phyloP scores from a whole-genome alignment of 2,797 vertebrate species.

The Melopsittacus undulatus region DNA sequence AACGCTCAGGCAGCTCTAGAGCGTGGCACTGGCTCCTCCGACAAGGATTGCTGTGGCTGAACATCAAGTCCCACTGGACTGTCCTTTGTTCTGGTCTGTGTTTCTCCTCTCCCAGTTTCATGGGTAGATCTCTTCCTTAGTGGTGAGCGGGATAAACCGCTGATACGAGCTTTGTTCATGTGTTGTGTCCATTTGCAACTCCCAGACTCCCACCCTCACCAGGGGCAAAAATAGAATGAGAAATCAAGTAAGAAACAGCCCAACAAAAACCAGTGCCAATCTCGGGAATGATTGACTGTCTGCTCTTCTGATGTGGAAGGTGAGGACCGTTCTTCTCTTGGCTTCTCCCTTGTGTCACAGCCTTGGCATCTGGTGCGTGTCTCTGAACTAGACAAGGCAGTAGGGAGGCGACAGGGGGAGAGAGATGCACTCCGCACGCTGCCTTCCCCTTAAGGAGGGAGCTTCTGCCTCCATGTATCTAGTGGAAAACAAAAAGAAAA shows the following conservation, averaged over 20 bases:
- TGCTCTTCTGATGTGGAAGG: not conserved
- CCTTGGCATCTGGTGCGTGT: conserved; percentile 38
- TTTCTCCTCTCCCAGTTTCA: conserved; percentile 21
- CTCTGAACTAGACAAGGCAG: conserved; percentile 50
- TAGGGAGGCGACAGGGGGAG: not conserved
- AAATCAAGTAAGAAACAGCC: not conserved
- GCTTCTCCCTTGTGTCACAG: not conserved
- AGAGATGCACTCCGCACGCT: not conserved
- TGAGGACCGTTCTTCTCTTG: not conserved
- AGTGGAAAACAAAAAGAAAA: not conserved
- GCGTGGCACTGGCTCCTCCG: not conserved
- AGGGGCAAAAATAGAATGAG: not conserved
- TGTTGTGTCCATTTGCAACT: not conserved
- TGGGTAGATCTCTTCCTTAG: not conserved
- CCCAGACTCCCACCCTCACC: not conserved
- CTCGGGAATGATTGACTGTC: not conserved
- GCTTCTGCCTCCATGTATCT: conserved; percentile 29
- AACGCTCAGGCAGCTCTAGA: not conserved
- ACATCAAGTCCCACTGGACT: conserved; percentile 55
- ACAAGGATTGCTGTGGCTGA: conserved; percentile 7
- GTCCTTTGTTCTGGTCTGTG: conserved; percentile 16
- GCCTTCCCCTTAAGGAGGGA: conserved; percentile 10
- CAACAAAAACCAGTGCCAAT: not conserved
- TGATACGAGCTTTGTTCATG: not conserved
- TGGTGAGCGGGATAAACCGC: not conserved